These are phyloP conservation scores for Pycnonotus jocosus DNA, from an alignment of 2,113 vertebrate genomes.

Conservation along the genomic window DNA sequence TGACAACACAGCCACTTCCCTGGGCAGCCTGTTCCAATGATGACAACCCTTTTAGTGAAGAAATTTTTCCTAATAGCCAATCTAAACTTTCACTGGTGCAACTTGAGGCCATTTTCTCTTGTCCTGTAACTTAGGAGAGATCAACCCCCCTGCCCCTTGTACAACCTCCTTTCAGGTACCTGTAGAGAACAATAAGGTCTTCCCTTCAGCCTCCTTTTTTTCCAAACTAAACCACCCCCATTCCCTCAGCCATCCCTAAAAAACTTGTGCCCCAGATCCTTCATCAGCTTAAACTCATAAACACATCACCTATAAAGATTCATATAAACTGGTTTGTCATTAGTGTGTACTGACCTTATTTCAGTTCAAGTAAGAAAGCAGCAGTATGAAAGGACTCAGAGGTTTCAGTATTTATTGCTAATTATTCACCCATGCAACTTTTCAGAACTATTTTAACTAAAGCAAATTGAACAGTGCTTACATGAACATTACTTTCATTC, in stretches of 20 bases:
- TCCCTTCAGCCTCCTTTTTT: background rate
- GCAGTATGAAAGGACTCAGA: background rate
- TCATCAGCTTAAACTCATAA: background rate
- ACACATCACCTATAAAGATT: background rate
- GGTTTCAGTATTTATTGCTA: slow-evolving; percentile 7
- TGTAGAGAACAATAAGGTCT: background rate
- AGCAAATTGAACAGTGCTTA: background rate
- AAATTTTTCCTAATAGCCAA: background rate
- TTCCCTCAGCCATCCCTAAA: background rate
- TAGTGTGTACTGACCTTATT: background rate
- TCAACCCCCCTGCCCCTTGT: background rate
- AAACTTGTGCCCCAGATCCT: background rate
- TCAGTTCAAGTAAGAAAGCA: background rate
- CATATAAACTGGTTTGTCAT: background rate
- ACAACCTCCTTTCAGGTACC: background rate
- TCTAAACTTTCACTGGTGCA: background rate
- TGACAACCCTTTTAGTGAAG: background rate
- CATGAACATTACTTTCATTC: background rate
- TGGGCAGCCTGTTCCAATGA: background rate
- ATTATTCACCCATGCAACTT: background rate
- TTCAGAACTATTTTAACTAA: background rate
- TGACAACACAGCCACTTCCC: background rate
- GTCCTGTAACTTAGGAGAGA: background rate
- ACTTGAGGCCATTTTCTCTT: background rate
- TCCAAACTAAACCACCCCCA: background rate